A percentile compares a stretch with the other conserved stretches of the same genome.
Conservation (phyloP, 2,797 vertebrate species). For the Neostethus bicornis region DNA sequence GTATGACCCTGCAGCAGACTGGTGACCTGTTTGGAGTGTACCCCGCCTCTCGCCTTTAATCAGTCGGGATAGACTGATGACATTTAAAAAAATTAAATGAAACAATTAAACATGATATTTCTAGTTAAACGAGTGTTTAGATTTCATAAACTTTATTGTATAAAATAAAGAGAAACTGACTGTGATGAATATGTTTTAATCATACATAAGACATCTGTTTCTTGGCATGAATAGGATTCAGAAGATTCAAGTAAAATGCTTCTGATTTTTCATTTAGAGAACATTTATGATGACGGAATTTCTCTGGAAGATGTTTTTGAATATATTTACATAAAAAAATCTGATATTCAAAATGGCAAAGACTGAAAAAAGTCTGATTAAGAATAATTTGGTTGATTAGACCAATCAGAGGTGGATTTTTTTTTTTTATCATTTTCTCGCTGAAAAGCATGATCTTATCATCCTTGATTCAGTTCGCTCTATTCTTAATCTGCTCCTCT, state of each 20-base stretch:
- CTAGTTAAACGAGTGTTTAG: not conserved
- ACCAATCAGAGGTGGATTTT: conserved; percentile 7
- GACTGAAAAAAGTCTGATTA: conserved; percentile 8
- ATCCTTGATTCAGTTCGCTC: conserved; percentile 9
- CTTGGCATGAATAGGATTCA: conserved; percentile 3
- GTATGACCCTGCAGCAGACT: too few species aligned
- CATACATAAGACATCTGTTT: not conserved
- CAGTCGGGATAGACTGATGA: too few species aligned
- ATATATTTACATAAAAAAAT: conserved; percentile 11
- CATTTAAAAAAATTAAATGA: conserved; percentile 1
- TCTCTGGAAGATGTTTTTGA: conserved; percentile 7
- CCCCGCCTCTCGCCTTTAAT: too few species aligned
- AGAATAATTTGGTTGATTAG: conserved; percentile 13
- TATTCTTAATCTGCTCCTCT: conserved; percentile 23
- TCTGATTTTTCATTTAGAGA: not conserved
- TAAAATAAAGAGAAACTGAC: not conserved
- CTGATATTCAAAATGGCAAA: conserved; percentile 10
- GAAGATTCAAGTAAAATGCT: not conserved
- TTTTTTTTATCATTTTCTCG: conserved; percentile 12
- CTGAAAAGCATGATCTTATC: conserved; percentile 15
- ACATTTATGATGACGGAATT: conserved; percentile 1
- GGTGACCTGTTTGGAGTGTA: too few species aligned
- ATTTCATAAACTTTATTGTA: not conserved
- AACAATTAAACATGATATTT: not conserved
- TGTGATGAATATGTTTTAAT: not conserved